Conservation (phyloP, 2,888 invertebrate species). For the Synergus itoensis region DNA sequence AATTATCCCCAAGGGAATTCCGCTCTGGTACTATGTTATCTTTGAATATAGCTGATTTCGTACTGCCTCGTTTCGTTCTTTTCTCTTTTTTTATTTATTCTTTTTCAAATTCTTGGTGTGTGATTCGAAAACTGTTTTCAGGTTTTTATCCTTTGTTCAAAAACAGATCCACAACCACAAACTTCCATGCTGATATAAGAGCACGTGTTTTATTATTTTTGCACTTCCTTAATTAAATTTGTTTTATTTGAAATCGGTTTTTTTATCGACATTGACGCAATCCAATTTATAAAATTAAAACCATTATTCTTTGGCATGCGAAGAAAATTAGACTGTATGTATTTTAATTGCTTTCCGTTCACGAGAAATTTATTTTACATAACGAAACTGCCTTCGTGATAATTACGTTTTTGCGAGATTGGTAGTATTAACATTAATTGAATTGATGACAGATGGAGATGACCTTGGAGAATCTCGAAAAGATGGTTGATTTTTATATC, state of each 20-base stretch:
- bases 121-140: not conserved
- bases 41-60: not conserved
- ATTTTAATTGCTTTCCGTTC: not conserved
- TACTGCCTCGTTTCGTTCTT: not conserved
- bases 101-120: not conserved
- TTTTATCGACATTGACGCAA: no score
- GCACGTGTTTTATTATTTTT: no score
- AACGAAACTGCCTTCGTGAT: slow-evolving; percentile 5
- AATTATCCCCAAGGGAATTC: slow-evolving; percentile 30
- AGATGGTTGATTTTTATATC: not conserved
- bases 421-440: slow-evolving; percentile 4
- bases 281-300: not conserved
- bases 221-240: no score
- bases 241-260: no score
- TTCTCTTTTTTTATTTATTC: not conserved
- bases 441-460: slow-evolving; percentile 7
- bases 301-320: not conserved
- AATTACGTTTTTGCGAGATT: slow-evolving; percentile 12
- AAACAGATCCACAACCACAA: not conserved
- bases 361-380: slow-evolving; percentile 22
- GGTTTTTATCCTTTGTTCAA: not conserved
- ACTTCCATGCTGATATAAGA: no score
- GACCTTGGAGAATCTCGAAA: slow-evolving; percentile 6
- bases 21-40: slow-evolving; percentile 25
- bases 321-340: not conserved